Conservation (phyloP, 2,797 vertebrate species). For the Lerista edwardsae region DNA sequence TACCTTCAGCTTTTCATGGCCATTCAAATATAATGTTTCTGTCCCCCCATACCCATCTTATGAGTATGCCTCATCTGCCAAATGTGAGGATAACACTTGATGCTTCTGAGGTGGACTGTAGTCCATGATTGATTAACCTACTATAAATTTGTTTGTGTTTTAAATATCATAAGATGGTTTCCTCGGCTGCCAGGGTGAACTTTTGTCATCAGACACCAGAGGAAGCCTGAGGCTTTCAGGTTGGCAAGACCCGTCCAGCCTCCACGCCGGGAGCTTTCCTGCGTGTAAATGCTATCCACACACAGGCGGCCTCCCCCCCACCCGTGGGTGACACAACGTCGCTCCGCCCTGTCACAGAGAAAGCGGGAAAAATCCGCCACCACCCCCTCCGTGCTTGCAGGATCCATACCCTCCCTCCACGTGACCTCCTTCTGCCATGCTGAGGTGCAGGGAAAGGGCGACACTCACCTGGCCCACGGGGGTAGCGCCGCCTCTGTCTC, state of each 20-base stretch:
- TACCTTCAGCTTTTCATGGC: too few species aligned
- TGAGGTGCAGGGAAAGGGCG: neutral
- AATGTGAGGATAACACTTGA: too few species aligned
- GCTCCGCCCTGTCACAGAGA: conserved; percentile 22
- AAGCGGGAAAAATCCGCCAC: conserved; percentile 33
- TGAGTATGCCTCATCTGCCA: too few species aligned
- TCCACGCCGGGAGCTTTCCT: neutral
- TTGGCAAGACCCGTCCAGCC: neutral
- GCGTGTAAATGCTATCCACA: too few species aligned
- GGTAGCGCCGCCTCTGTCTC: conserved; percentile 48
- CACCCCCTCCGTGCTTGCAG: neutral
- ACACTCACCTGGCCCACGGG: conserved; percentile 84
- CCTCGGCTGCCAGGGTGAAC: neutral
- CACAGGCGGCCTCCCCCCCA: neutral
- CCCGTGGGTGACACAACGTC: neutral
- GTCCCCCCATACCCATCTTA: too few species aligned
- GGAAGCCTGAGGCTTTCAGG: too few species aligned
- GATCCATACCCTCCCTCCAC: neutral
- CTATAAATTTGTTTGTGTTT: too few species aligned
- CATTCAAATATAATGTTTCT: too few species aligned
- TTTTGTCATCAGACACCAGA: neutral
- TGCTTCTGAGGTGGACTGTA: too few species aligned
- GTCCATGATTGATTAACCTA: too few species aligned
- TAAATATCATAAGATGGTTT: too few species aligned
- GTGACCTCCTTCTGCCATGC: neutral